Percentiles rank a stretch among this genome's conserved stretches.
Conservation (phyloP, 2,797 vertebrate genomes). For the Pseudochromis fuscus region DNA sequence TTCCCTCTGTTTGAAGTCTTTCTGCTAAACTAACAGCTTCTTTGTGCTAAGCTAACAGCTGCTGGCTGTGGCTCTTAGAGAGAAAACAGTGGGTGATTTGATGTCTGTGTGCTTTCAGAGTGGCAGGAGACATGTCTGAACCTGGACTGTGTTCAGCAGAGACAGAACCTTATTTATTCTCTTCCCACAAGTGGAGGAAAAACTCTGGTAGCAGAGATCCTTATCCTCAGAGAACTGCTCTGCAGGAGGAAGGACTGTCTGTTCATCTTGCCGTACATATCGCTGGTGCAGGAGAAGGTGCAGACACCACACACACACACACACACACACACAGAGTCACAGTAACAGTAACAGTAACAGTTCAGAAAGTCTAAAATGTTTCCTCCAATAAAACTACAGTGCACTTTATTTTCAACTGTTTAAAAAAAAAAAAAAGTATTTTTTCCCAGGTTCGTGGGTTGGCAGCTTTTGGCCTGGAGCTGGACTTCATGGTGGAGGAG, state of each 20-base stretch:
- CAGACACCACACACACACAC: background rate
- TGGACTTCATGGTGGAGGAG: slow-evolving; percentile 97
- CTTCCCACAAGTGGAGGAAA: slow-evolving; percentile 97
- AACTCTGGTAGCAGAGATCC: slow-evolving; percentile 96
- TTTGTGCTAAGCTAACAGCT: no score
- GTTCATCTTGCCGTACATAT: slow-evolving; percentile 94
- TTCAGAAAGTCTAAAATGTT: no score
- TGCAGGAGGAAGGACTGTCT: slow-evolving; percentile 92
- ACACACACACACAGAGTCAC: background rate
- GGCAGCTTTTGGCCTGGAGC: slow-evolving; percentile 91
- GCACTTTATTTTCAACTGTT: background rate
- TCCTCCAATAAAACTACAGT: no score
- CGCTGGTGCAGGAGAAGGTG: slow-evolving; percentile 97
- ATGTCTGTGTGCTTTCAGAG: slow-evolving; percentile 77
- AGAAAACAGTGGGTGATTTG: no score
- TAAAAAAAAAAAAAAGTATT: no score
- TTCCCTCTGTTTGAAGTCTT: no score
- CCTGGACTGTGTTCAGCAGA: slow-evolving; percentile 89
- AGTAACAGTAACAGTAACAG: no score
- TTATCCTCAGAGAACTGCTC: slow-evolving; percentile 93
- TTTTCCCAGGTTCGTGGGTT: slow-evolving; percentile 88
- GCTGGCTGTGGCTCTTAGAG: no score
- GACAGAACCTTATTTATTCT: slow-evolving; percentile 96
- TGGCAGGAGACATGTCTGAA: slow-evolving; percentile 96
- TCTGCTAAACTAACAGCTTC: no score